Evolutionary conservation across 2,113 vertebrate species (phyloP), one percentile per base, ranked within the genome.

Genomic region (Romanogobio albipinnatus): DNA sequence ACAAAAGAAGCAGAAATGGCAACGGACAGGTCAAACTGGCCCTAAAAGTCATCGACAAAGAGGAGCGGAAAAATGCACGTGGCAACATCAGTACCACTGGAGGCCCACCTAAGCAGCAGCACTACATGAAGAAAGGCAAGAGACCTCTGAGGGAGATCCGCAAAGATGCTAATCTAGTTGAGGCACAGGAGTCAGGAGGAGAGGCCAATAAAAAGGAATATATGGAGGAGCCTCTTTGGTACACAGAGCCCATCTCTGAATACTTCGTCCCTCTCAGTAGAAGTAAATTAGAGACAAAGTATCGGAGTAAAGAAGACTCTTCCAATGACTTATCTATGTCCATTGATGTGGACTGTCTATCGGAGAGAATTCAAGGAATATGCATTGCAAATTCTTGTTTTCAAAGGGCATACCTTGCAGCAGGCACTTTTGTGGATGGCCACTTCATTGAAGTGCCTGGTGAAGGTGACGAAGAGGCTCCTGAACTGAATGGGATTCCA

Each of bases 201-300:
- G 96, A 97, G 90, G 94, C 91, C 88, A 94, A 94, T 86, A 95
- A 94, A 85, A 96, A 92, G 24, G 96, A 99, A 76, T 99, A 97
- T 61, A 97, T 97, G 91, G 98, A 99, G 92, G 97, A 99, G 88
- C 98, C 98, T 4, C 93, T 99, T 92, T 99, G 98, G 98, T 99
- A 99, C 91, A 99, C 98, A 0, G 97, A 99, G 90, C 98, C 98
- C 0, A 97, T 99, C 39, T 94, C 97, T 1, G 97, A 99, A 71
- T 99, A 98, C 90, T 97, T 99, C 83, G 94, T 97, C 92, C 97
- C 98, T 39, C 92, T 96, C 81, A 97, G 96, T 93, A 96, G 95
- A 90, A 99, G 98, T 87, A 99, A 99, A 90, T 95, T 99, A 71
- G 98, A 99, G 93, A 99, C 98, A 83, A 97, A 97, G 0, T 99